phyloP scores from a whole-genome alignment of 2,797 vertebrate genomes.

The Crossoptilon crossoptilon region DNA sequence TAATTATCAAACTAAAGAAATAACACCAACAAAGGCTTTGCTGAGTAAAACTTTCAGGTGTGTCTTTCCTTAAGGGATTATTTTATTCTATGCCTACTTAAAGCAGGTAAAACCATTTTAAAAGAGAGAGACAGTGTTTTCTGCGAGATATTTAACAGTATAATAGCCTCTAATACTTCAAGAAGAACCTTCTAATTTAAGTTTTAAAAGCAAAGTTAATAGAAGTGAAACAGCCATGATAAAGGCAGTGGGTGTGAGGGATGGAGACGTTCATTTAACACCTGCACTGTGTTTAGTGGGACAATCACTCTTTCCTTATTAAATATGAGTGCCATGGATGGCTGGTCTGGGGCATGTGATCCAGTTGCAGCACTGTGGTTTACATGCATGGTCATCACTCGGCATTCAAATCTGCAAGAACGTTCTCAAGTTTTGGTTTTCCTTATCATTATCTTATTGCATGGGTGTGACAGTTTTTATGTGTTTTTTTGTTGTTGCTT shows the following conservation, averaged over 20 bases:
- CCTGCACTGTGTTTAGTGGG: background rate
- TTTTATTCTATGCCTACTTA: background rate
- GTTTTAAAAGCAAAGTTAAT: background rate
- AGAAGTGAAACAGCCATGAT: background rate
- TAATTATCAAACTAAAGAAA: background rate
- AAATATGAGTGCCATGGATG: background rate
- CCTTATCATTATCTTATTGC: background rate
- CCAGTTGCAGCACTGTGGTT: background rate
- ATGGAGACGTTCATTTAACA: background rate
- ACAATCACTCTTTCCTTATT: background rate
- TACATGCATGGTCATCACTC: background rate
- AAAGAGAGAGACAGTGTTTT: background rate
- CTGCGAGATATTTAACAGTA: background rate
- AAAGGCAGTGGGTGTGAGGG: background rate
- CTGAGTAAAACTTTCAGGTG: background rate
- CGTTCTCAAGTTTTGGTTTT: background rate
- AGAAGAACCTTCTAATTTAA: background rate
- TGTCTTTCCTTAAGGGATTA: background rate
- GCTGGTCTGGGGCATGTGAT: accelerated
- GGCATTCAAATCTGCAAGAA: background rate
- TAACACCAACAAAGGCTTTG: background rate
- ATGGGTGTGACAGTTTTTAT: background rate
- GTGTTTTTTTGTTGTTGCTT: background rate
- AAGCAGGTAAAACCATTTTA: background rate
- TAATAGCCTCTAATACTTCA: background rate